Evolutionary conservation across 2,113 vertebrate species (phyloP).

Genomic region (Lethenteron reissneri): DNA sequence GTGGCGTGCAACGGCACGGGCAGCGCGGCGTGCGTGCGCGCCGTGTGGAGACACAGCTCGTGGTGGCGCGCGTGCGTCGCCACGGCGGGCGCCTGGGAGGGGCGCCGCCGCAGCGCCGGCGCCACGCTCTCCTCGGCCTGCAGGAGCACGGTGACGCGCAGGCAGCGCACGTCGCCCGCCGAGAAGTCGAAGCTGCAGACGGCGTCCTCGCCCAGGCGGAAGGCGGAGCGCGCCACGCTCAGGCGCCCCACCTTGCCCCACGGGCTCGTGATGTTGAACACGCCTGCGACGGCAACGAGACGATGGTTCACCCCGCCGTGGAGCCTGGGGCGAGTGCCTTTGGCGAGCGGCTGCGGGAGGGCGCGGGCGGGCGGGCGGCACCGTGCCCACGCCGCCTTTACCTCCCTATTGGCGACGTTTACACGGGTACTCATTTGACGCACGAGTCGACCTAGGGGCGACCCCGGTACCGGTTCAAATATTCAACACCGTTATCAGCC

Average conservation of each 20-base stretch:
- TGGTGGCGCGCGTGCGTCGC: conserved; percentile 60
- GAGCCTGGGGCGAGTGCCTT: too few relatives aligned
- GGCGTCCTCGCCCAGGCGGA: conserved; percentile 80
- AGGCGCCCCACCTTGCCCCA: conserved; percentile 78
- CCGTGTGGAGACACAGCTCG: conserved; percentile 84
- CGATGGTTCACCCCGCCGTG: too few relatives aligned
- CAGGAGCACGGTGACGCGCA: conserved; percentile 72
- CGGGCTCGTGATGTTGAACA: conserved; percentile 81
- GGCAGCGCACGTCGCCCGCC: conserved; percentile 70
- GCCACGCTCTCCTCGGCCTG: conserved; percentile 77
- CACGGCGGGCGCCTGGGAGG: conserved; percentile 22
- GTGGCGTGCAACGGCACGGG: conserved; percentile 77
- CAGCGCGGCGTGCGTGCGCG: conserved; percentile 69
- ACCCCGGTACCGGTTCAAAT: too few relatives aligned
- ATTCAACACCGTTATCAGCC: too few relatives aligned
- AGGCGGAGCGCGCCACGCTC: conserved; percentile 81
- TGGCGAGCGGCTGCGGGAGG: too few relatives aligned
- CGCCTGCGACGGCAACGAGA: conserved; percentile 24
- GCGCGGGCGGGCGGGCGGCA: too few relatives aligned
- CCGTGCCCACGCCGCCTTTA: too few relatives aligned
- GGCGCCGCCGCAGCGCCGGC: conserved; percentile 48
- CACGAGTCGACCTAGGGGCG: too few relatives aligned
- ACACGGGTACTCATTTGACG: too few relatives aligned
- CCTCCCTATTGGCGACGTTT: too few relatives aligned
- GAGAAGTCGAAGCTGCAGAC: conserved; percentile 76